These are phyloP conservation scores for Perca flavescens DNA, from an alignment of 2,113 vertebrate species.

Conservation along the genomic window DNA sequence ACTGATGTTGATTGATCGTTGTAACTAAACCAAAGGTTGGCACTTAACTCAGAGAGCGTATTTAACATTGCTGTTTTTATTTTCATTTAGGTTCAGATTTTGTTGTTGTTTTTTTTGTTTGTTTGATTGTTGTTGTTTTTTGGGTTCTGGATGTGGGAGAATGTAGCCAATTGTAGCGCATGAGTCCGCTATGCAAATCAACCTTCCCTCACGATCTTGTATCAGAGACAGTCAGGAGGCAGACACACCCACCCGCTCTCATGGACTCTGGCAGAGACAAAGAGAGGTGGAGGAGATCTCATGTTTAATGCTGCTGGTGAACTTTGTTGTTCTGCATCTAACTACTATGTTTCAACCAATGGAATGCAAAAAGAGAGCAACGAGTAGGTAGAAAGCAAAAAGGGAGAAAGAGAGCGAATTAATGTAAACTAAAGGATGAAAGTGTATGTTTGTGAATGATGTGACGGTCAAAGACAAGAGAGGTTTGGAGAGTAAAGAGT, in stretches of 20 bases:
- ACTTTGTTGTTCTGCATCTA: slow-evolving; percentile 73
- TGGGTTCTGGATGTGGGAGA: slow-evolving; percentile 81
- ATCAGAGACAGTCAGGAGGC: slow-evolving; percentile 80
- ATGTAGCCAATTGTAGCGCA: slow-evolving; percentile 87
- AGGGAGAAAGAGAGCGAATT: slow-evolving; percentile 57
- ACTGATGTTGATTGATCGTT: slow-evolving; percentile 75
- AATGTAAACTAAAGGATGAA: slow-evolving; percentile 66
- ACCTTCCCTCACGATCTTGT: slow-evolving; percentile 81
- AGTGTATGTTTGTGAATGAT: slow-evolving; percentile 60
- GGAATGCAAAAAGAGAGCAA: slow-evolving; percentile 69
- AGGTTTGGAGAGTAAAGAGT: slow-evolving; percentile 5
- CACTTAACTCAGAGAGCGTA: slow-evolving; percentile 74
- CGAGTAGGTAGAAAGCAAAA: slow-evolving; percentile 5
- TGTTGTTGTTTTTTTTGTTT: slow-evolving; percentile 40
- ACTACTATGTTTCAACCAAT: slow-evolving; percentile 63
- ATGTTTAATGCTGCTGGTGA: slow-evolving; percentile 78
- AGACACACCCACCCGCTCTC: slow-evolving; percentile 71
- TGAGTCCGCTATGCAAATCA: slow-evolving; percentile 88
- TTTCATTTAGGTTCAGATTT: slow-evolving; percentile 55
- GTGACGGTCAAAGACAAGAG: slow-evolving; percentile 5
- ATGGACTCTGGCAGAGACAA: slow-evolving; percentile 57
- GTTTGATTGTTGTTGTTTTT: slow-evolving; percentile 5
- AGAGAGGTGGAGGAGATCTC: slow-evolving; percentile 43
- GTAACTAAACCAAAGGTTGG: slow-evolving; percentile 86
- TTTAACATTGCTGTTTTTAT: slow-evolving; percentile 57